Base-by-base conservation (phyloP, 1,140 invertebrate species). In the Zaprionus lachaisei region DNA sequence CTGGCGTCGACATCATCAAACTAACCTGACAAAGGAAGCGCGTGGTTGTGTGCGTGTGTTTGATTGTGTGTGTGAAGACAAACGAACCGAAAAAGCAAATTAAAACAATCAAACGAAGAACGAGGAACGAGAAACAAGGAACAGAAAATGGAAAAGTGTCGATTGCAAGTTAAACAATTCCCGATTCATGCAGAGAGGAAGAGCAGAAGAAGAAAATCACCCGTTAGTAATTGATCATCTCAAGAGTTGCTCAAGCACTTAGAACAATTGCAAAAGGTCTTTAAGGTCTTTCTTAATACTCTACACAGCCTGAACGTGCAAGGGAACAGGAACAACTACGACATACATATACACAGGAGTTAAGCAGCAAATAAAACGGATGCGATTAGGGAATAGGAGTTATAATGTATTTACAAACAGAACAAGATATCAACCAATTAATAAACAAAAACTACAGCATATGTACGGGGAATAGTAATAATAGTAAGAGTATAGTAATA, bases 11-110 rank as follows among this genome's bases (percentile, higher is more conserved):
- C 94, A 97, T 98, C 38, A 98, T 94, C 93, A 97, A 97, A 93
- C 99, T 99, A 82, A 98, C 98, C n/a, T 97, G 96, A 67, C 96
- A 95, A 71, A 99, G 94, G 20, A 97, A 97, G 94, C 71, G 76
- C 72, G 76, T 74, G 65, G 93, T 98, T 58, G 55, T 99, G 97
- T 96, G 95, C 12, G 97, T 60, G 17, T 96, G 95, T 15, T 97
- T 54, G 64, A 97, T 14, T 95, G 95, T 12, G 96, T 60, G 57
- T 72, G 28, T 96, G 91, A 98, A 72, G 98, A 93, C 98, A 97
- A 47, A 95, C 70, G 63, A 77, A 61, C 61, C 73, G 49, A 72
- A 55, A 73, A 73, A 22, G 62, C 61, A 73, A 77, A 73, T 77
- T 60, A 77, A 77, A 73, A 66, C 60, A 75, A 75, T 71, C 72